Base-by-base conservation (phyloP, 2,113 vertebrate species). In the Stegostoma tigrinum region DNA sequence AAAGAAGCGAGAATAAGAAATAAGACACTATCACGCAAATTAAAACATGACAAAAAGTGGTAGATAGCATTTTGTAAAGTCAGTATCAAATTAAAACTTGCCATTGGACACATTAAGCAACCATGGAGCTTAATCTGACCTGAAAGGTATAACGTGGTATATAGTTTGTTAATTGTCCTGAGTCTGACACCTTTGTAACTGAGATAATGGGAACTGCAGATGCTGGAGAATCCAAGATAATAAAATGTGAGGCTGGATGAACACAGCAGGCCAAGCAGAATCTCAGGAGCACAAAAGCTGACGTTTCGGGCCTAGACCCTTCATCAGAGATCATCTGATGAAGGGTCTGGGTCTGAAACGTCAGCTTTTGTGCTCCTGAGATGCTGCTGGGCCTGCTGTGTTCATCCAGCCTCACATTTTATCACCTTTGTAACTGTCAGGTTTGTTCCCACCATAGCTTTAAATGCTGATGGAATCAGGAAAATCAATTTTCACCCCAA, bases 401-500 rank as follows among this genome's bases (percentile, higher is more conserved):
- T n/a, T n/a, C n/a, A n/a, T n/a, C n/a, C n/a, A n/a, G n/a, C n/a
- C n/a, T n/a, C n/a, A n/a, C n/a, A n/a, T n/a, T n/a, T n/a, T n/a
- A n/a, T n/a, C 66, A 66, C 38, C 66, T 93, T 38, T 5, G 66
- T 55, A 66, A 34, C 34, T 93, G 61, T 8, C 89, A 93, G 89
- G 19, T 90, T 90, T 90, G 52, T 14, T 17, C 24, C 85, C 24
- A 21, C 23, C 24, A 45, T 86, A 52, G 87, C 52, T 90, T 64
- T 93, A 34, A 93, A 93, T 38, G 52, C 30, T 61, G 34, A 64
- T n/a, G 27, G 89, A 91, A 17, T 91, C 30, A 21, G 89, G 30
- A 91, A n/a, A 91, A 91, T 91, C 55, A 61, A 91, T 91, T 91
- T 91, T 64, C 89, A 38, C 21, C 89, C 61, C 61, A 93, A 93